phyloP scores from a whole-genome alignment of 2,113 vertebrate species.

The Eptatretus burgeri region DNA sequence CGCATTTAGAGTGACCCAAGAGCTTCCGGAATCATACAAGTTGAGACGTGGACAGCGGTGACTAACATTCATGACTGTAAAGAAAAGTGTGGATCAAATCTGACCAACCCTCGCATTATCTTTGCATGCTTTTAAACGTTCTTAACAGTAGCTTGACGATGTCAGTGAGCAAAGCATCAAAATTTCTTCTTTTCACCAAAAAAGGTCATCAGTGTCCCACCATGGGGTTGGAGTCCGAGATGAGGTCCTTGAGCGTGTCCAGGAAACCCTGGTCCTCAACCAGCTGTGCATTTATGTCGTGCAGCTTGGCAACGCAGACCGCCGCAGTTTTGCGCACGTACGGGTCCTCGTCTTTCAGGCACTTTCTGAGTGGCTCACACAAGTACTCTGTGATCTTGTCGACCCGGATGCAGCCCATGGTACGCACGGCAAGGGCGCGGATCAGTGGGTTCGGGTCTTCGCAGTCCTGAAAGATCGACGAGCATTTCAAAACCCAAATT shows the following conservation, averaged over 20 bases:
- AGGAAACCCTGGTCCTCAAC: conserved; percentile 95
- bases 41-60: too few species aligned
- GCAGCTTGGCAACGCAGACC: conserved; percentile 84
- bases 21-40: too few species aligned
- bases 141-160: too few species aligned
- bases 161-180: too few species aligned
- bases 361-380: conserved; percentile 85
- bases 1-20: too few species aligned
- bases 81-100: too few species aligned
- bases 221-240: conserved; percentile 96
- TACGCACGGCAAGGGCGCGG: conserved; percentile 75
- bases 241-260: conserved; percentile 77
- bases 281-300: conserved; percentile 98
- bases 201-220: conserved; percentile 15
- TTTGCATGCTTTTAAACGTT: too few species aligned
- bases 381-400: conserved; percentile 95
- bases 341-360: conserved; percentile 84
- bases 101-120: too few species aligned
- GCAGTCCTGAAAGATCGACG: conserved; percentile 36
- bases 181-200: background rate
- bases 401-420: conserved; percentile 90
- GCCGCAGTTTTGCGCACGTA: conserved; percentile 89
- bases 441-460: conserved; percentile 94
- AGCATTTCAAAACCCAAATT: background rate
- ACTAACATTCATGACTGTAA: too few species aligned